Conservation (phyloP, 2,797 vertebrate genomes). For the Tauraco hartlaubi region DNA sequence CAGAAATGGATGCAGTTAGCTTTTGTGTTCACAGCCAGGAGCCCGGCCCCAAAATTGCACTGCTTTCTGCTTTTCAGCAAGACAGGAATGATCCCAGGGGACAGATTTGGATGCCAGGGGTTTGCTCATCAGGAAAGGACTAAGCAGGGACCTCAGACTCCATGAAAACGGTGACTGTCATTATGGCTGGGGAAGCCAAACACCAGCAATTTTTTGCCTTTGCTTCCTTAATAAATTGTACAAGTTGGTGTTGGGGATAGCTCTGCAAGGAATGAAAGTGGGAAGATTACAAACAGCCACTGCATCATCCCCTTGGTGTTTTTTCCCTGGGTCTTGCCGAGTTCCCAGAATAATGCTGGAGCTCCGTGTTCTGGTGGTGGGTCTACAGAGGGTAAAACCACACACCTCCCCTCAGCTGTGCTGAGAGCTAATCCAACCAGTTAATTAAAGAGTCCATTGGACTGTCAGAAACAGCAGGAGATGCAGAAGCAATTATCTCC, state of each 20-base stretch:
- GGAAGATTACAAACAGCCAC: not conserved
- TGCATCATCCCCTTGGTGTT: not conserved
- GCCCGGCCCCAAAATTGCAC: not conserved
- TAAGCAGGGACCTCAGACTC: not conserved
- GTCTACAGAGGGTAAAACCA: not conserved
- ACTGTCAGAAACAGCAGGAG: conserved; percentile 27
- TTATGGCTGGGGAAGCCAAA: not conserved
- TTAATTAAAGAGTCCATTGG: conserved; percentile 43
- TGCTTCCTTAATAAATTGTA: not conserved
- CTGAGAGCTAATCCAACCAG: not conserved
- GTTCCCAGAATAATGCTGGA: not conserved
- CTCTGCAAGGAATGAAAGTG: not conserved
- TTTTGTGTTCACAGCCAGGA: not conserved
- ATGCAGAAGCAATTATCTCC: conserved; percentile 30
- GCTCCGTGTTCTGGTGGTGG: not conserved
- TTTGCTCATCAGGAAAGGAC: not conserved
- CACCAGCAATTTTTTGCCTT: not conserved
- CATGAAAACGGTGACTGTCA: not conserved
- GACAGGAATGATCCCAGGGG: not conserved
- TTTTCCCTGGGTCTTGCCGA: not conserved
- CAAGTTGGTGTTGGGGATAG: not conserved
- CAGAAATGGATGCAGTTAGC: not conserved
- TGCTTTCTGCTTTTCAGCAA: not conserved
- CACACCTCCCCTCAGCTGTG: not conserved
- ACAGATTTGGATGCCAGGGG: not conserved